Conservation (phyloP, 2,113 vertebrate genomes). For the Cisticola juncidis region DNA sequence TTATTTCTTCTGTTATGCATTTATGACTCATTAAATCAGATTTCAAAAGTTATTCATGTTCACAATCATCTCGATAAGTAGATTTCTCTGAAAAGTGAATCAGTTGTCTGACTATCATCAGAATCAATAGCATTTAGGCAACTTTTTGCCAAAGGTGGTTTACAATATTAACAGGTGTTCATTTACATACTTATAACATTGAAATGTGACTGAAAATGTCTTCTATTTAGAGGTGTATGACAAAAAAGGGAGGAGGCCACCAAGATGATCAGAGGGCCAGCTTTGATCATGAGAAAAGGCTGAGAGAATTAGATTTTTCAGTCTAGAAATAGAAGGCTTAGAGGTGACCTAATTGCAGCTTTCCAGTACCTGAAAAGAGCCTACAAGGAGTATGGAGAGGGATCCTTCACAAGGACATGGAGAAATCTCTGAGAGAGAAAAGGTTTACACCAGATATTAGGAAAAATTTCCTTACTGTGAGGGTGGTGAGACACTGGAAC, state of each 20-base stretch:
- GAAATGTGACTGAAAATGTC: not conserved
- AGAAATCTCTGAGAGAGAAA: not conserved
- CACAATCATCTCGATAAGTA: not conserved
- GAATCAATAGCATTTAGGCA: not conserved
- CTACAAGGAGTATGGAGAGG: not conserved
- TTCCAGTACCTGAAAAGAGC: not conserved
- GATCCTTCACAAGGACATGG: not conserved
- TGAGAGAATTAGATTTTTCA: not conserved
- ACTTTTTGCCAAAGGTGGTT: not conserved
- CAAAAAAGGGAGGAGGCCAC: not conserved
- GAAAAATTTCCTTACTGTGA: not conserved
- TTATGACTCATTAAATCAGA: not conserved
- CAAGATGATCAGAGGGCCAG: not conserved
- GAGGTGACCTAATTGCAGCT: not conserved
- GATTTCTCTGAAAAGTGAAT: not conserved
- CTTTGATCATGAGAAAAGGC: accelerated
- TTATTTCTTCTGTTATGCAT: not conserved
- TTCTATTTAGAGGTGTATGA: not conserved
- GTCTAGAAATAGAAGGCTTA: not conserved
- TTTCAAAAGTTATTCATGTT: not conserved
- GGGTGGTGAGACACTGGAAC: not conserved
- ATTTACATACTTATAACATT: not conserved
- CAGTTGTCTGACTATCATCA: not conserved
- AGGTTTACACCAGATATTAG: not conserved
- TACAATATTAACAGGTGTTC: not conserved